These are phyloP conservation scores for Lutraria lutraria DNA, from an alignment of 2,888 invertebrate genomes.

Conservation along the genomic window DNA sequence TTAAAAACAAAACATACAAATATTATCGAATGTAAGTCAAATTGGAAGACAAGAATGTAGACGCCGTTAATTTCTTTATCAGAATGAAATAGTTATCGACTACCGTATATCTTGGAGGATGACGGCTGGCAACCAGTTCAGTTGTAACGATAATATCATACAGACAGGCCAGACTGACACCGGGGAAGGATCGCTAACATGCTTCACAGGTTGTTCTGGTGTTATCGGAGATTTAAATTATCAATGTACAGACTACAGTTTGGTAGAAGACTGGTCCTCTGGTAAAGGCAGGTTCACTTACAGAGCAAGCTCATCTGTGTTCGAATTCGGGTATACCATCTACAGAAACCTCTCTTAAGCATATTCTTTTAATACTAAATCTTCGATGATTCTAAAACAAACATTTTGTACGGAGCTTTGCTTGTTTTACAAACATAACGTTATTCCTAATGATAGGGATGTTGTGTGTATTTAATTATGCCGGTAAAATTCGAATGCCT, in stretches of 20 bases:
- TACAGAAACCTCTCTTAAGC: too few relatives aligned
- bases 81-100: constrained; percentile 32
- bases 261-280: constrained; percentile 42
- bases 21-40: not conserved
- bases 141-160: not conserved
- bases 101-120: constrained; percentile 35
- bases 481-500: not conserved
- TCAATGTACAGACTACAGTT: constrained; percentile 48
- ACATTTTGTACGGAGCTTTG: not conserved
- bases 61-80: not conserved
- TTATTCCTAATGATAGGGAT: not conserved
- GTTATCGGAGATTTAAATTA: not conserved
- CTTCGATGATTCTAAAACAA: not conserved
- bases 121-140: not conserved
- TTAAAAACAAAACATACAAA: not conserved
- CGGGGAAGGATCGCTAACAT: constrained; percentile 5
- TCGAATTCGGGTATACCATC: constrained; percentile 32
- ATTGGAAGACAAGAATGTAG: not conserved
- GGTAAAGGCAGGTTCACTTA: constrained; percentile 5
- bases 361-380: too few relatives aligned
- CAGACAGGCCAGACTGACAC: not conserved
- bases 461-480: not conserved
- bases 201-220: not conserved
- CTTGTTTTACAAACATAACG: too few relatives aligned
- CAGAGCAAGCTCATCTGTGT: not conserved